Evolutionary conservation across 1,140 invertebrate genomes (phyloP).

Genomic region (Coenobita brevimanus): DNA sequence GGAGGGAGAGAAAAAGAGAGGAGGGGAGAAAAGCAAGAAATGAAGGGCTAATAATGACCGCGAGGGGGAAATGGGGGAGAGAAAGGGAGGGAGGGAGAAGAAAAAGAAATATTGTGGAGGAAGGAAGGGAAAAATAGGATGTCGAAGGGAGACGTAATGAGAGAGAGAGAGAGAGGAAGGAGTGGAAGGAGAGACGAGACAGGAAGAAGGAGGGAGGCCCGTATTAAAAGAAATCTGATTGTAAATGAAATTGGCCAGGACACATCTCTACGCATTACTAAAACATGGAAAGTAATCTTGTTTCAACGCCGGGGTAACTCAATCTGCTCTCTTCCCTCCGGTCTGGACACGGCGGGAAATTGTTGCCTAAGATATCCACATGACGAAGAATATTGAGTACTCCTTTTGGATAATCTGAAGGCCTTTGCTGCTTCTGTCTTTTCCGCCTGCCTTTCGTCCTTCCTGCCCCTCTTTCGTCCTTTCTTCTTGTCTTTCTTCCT

Average conservation of each 20-base stretch:
- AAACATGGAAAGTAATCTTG: constrained; percentile 66
- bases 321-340: constrained; percentile 39
- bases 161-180: too few species aligned
- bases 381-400: constrained; percentile 8
- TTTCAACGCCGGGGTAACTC: constrained; percentile 62
- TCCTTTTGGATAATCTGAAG: too few species aligned
- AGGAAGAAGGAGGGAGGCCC: constrained; percentile 37
- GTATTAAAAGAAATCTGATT: constrained; percentile 64
- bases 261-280: constrained; percentile 63
- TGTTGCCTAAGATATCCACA: constrained; percentile 52
- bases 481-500: too few species aligned
- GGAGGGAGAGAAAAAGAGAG: too few species aligned
- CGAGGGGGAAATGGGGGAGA: too few species aligned
- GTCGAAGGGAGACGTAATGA: too few species aligned
- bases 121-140: too few species aligned
- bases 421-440: background rate
- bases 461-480: background rate
- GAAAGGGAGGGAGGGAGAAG: too few species aligned
- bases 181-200: too few species aligned
- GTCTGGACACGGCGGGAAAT: constrained; percentile 58
- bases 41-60: too few species aligned
- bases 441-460: background rate
- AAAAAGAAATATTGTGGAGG: too few species aligned
- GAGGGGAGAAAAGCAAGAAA: too few species aligned
- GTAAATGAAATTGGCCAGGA: constrained; percentile 64